Base-by-base conservation (phyloP, 2,113 vertebrate species). In the Colius striatus region DNA sequence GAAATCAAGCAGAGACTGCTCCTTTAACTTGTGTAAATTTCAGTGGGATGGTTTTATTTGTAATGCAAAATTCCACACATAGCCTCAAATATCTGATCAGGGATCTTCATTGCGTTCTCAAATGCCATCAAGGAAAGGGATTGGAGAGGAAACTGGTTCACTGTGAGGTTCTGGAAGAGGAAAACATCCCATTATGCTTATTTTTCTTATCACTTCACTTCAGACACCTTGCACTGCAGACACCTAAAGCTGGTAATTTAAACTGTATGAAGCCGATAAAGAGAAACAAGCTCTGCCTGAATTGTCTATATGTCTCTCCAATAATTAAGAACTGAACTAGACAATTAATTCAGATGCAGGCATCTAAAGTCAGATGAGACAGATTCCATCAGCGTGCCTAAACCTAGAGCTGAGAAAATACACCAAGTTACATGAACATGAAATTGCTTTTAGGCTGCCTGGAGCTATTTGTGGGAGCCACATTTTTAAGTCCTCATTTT, bases 121-220 rank as follows among this genome's bases (percentile, higher is more conserved):
- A 83, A 89, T 58, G 74, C 70, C 88, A 88, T 73, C 92, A 93
- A 79, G 72, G 71, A 63, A 85, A 91, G 48, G 66, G 74, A 91
- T 18, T 94, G 87, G 62, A 87, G 41, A 85, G 50, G 58, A 88
- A 95, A 61, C 41, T 53, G 67, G 71, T 62, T 94, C 73, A 57
- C 83, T 71, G 3, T 10, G 43, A 93, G 68, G 65, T 68, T 92
- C 91, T 84, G 70, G 57, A 93, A 92, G 65, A 38, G n/a, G 80
- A 92, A 94, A 94, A 87, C 70, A 92, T 87, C 70, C 96, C 61
- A 94, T 89, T 81, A 84, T 87, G 94, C 94, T 97, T 95, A 91
- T 94, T 97, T 93, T 91, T 65, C 95, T 93, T 94, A 96, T 94
- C 96, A 93, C 92, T 95, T 89, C 86, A 80, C 83, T 96, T 95